Evolutionary conservation across 2,797 vertebrate genomes (phyloP).

Genomic region (Limnodromus scolopaceus): DNA sequence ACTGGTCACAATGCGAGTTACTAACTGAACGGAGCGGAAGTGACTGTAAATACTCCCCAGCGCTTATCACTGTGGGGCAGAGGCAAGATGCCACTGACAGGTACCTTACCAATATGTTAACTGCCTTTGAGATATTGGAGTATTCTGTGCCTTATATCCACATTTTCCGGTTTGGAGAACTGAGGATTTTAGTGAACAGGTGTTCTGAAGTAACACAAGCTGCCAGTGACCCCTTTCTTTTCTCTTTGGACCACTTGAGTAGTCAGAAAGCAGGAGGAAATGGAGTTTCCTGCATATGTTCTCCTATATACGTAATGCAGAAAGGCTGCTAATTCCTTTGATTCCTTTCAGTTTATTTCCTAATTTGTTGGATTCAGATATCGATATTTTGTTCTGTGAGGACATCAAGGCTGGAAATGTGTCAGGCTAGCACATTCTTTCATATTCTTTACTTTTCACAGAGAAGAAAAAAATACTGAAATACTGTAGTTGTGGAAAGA

Average conservation of each 20-base stretch:
- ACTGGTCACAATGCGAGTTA: neutral
- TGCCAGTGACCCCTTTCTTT: neutral
- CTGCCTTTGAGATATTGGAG: neutral
- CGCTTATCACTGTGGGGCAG: neutral
- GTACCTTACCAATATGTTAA: neutral
- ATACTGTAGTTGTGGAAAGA: neutral
- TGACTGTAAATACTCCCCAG: neutral
- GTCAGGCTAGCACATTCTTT: neutral
- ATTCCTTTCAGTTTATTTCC: neutral
- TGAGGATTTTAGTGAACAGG: neutral
- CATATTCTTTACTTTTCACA: neutral
- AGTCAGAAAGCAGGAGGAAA: neutral
- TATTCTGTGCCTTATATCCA: neutral
- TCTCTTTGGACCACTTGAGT: neutral
- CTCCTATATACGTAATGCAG: neutral
- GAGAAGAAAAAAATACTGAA: neutral
- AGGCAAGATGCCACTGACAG: accelerated
- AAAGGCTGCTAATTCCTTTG: neutral
- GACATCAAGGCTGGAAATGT: neutral
- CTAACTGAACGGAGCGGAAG: neutral
- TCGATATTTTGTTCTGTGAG: neutral
- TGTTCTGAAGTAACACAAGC: neutral
- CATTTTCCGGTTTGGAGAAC: neutral
- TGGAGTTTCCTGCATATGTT: neutral
- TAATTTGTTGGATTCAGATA: neutral